phyloP scores from a whole-genome alignment of 2,888 invertebrate genomes.

The Laothoe populi region DNA sequence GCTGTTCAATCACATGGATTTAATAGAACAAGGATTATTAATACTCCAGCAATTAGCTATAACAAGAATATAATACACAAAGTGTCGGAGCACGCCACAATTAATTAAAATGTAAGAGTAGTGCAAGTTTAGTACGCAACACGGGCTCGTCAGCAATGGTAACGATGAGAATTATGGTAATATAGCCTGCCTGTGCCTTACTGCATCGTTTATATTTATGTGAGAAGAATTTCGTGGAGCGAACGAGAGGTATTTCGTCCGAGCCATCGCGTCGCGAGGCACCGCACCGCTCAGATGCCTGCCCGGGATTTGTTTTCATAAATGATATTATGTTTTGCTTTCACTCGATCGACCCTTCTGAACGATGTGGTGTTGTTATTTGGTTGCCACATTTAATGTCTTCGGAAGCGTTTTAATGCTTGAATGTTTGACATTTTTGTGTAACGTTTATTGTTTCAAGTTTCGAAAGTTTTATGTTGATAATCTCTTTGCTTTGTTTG shows the following conservation, averaged over 20 bases:
- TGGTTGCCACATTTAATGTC: neutral
- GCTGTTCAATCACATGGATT: no score
- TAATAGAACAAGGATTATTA: neutral
- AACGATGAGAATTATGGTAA: slow-evolving; percentile 78
- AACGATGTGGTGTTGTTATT: neutral
- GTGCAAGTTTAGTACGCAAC: slow-evolving; percentile 36
- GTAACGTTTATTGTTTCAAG: neutral
- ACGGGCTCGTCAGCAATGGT: slow-evolving; percentile 47
- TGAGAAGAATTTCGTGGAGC: slow-evolving; percentile 53
- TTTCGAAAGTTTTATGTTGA: neutral
- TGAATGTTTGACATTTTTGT: neutral
- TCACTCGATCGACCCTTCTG: slow-evolving; percentile 28
- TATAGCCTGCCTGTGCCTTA: slow-evolving; percentile 48
- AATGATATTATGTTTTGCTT: slow-evolving; percentile 47
- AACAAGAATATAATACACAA: neutral
- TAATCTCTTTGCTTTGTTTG: neutral
- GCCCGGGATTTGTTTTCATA: slow-evolving; percentile 53
- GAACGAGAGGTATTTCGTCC: no score
- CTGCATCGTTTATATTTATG: slow-evolving; percentile 52
- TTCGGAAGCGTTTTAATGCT: neutral
- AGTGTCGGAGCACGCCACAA: neutral
- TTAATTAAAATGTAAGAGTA: slow-evolving; percentile 18
- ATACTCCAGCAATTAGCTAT: slow-evolving; percentile 1
- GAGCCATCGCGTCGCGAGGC: slow-evolving; percentile 45
- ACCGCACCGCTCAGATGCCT: slow-evolving; percentile 36